Percentiles rank a stretch among this genome's conserved stretches.
Evolutionary conservation across 35 echinoderm and acorn worm genomes (phyloP).

Genomic region (Diadema setosum): DNA sequence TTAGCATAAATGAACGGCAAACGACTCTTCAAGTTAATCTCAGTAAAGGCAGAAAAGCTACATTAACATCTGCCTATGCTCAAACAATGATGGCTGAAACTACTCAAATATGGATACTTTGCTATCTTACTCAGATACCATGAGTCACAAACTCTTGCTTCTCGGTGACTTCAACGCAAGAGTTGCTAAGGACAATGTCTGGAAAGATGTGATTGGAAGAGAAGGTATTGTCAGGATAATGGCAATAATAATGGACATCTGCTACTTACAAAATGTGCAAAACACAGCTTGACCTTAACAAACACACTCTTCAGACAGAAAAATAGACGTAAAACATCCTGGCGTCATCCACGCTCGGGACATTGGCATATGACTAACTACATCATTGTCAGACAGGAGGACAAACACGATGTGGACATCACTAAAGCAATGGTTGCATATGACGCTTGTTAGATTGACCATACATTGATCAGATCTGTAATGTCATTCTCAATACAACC

Average conservation of each 20-base stretch:
- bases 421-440: not conserved
- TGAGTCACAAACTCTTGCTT: not conserved
- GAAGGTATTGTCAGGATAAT: not conserved
- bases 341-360: constrained; percentile 17
- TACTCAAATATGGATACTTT: not conserved
- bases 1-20: not conserved
- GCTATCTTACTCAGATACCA: not conserved
- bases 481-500: not conserved
- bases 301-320: constrained; percentile 27
- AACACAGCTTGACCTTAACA: constrained; percentile 5
- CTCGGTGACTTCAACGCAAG: constrained; percentile 15
- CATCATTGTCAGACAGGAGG: not conserved
- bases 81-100: not conserved
- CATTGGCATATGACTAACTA: constrained; percentile 38
- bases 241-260: not conserved
- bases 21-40: not conserved
- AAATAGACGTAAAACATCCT: constrained; percentile 1
- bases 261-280: not conserved
- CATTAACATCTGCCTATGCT: not conserved
- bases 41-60: not conserved
- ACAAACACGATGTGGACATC: not conserved
- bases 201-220: not conserved
- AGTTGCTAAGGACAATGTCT: constrained; percentile 33
- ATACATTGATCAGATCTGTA: not conserved
- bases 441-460: not conserved